These are phyloP conservation scores for Protaetia brevitarsis DNA, from an alignment of 1,140 invertebrate species.

Conservation along the genomic window DNA sequence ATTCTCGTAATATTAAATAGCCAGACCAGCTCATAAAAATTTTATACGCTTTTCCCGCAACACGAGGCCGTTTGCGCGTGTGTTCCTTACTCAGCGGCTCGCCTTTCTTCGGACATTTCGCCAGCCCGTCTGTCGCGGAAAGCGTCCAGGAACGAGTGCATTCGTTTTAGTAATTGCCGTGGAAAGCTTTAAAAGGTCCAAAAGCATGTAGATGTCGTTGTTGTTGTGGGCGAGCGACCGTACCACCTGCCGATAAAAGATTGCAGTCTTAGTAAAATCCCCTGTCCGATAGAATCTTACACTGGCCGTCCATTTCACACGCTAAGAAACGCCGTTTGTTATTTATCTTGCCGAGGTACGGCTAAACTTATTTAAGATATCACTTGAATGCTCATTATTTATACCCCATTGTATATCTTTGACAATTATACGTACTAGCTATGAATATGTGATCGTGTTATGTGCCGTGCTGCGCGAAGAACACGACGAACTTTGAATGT, in stretches of 20 bases:
- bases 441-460: slow-evolving; percentile 22
- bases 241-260: slow-evolving; percentile 37
- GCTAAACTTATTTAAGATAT: slow-evolving; percentile 33
- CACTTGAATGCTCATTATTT: slow-evolving; percentile 32
- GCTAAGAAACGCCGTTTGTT: slow-evolving; percentile 25
- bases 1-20: neutral
- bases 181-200: slow-evolving; percentile 25
- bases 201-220: slow-evolving; percentile 18
- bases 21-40: neutral
- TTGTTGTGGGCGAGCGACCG: slow-evolving; percentile 31
- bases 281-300: slow-evolving; percentile 34
- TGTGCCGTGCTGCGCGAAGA: neutral
- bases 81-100: slow-evolving; percentile 5
- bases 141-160: slow-evolving; percentile 8
- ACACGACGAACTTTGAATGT: neutral
- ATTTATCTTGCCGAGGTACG: slow-evolving; percentile 32
- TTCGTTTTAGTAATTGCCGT: slow-evolving; percentile 29
- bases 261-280: slow-evolving; percentile 36
- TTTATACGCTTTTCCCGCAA: slow-evolving; percentile 6
- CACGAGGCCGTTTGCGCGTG: neutral
- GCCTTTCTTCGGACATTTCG: neutral
- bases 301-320: slow-evolving; percentile 34
- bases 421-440: slow-evolving; percentile 26
- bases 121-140: neutral
- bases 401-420: slow-evolving; percentile 29